Base-by-base conservation (phyloP, 2,113 vertebrate genomes). In the Riparia riparia region DNA sequence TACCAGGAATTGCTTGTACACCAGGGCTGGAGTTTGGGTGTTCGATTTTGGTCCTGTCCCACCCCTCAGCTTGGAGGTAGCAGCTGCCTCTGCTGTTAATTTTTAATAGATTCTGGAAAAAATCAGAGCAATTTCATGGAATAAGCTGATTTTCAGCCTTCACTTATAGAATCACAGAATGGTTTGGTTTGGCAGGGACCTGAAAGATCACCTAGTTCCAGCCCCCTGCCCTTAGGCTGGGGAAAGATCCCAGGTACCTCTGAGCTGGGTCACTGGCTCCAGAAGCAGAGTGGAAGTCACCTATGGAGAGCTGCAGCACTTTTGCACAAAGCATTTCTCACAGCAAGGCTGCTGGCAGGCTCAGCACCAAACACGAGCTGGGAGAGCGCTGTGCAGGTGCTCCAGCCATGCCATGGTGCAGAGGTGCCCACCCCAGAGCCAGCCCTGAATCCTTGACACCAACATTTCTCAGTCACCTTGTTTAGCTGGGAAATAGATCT, bases 41-140 rank as follows among this genome's bases (percentile, higher is more conserved):
- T 86, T 93, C 64, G 60, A 41, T 93, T 87, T 86, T 42, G 28
- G 18, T 87, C 37, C n/a, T 77, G 58, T 49, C 51, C 5, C 39
- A 69, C 11, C 14, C 22, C 69, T n/a, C 60, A 76, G 50, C 64
- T 47, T 49, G 14, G 56, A 79, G 53, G 56, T 25, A 86, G 22
- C 44, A 24, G 72, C 81, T 65, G 41, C 45, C 81, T 71, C 69
- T 51, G 66, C 69, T 91, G 91, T 93, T 96, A 91, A 86, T 92
- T 92, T 95, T 95, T 92, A 95, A 95, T 74, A 76, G 86, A 63
- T 84, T 49, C 80, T 68, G 37, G 73, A 84, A 92, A 92, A 88
- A 68, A 70, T 5, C 56, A 41, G 51, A 56, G 86, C 66, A 29
- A 32, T 85, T 91, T 73, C 84, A 72, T 29, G 47, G 81, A 96